A percentile compares a stretch with the other conserved stretches of the same genome.
Evolutionary conservation across 2,888 invertebrate genomes (phyloP).

Genomic region (Andrena chrysosceles): DNA sequence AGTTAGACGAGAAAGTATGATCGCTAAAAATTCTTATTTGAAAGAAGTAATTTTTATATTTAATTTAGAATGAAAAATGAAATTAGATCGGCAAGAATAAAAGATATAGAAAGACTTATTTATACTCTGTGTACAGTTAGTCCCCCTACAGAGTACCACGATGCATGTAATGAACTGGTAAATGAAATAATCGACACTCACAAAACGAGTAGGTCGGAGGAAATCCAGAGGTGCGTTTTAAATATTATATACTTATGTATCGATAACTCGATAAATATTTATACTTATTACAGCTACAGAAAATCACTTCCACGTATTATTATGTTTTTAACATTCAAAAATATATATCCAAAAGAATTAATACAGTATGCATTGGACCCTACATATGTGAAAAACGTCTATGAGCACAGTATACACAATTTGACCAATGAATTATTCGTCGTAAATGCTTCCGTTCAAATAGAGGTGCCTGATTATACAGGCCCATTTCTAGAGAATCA

Average conservation of each 20-base stretch:
- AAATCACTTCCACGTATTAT: conserved; percentile 41
- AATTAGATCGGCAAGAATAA: conserved; percentile 87
- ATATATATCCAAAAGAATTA: conserved; percentile 82
- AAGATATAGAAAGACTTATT: conserved; percentile 91
- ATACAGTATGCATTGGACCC: conserved; percentile 81
- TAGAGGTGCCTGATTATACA: conserved; percentile 39
- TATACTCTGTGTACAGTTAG: conserved; percentile 88
- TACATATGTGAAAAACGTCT: background rate
- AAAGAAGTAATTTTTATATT: background rate
- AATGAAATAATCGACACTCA: conserved; percentile 84
- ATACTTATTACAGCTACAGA: conserved; percentile 64
- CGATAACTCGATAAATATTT: background rate
- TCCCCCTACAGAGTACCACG: conserved; percentile 85
- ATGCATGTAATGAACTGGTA: conserved; percentile 84
- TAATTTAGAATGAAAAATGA: conserved; percentile 84
- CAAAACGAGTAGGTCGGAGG: conserved; percentile 17
- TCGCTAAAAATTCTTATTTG: background rate
- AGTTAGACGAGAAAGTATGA: background rate
- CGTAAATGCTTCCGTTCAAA: conserved; percentile 7
- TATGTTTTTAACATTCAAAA: conserved; percentile 9
- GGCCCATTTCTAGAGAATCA: conserved; percentile 1
- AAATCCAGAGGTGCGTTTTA: conserved; percentile 37
- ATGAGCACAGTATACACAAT: background rate
- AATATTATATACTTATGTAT: background rate
- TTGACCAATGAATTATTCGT: conserved; percentile 16